A percentile compares a stretch with the other conserved stretches of the same genome.
Evolutionary conservation across 2,113 vertebrate species (phyloP).

Genomic region (Ahaetulla prasina): DNA sequence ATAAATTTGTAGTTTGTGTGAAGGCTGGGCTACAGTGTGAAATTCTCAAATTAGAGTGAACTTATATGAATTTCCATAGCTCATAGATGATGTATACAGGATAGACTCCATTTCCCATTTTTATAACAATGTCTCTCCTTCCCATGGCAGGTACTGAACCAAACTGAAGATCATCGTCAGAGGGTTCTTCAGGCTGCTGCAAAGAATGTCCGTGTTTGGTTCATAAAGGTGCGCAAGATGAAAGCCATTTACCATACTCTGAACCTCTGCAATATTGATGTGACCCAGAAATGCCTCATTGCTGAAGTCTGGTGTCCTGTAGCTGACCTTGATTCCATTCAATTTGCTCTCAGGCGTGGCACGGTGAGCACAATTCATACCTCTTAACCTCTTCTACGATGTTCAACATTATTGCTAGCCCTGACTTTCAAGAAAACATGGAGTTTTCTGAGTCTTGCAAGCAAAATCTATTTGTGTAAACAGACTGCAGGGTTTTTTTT

Average conservation of each 20-base stretch:
- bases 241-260: conserved; percentile 99
- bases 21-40: neutral
- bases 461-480: neutral
- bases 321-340: conserved; percentile 94
- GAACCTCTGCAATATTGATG: conserved; percentile 97
- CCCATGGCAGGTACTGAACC: conserved; percentile 86
- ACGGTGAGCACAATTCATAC: conserved; percentile 77
- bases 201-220: conserved; percentile 94
- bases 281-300: conserved; percentile 98
- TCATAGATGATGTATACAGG: neutral
- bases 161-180: conserved; percentile 96
- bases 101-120: neutral
- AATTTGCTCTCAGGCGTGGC: conserved; percentile 95
- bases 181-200: conserved; percentile 93
- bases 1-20: neutral
- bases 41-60: neutral
- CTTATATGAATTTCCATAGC: neutral
- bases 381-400: neutral
- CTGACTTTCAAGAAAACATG: neutral
- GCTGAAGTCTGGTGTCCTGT: conserved; percentile 98
- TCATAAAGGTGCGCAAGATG: conserved; percentile 99
- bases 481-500: neutral
- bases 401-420: neutral
- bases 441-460: neutral
- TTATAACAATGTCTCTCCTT: neutral